A percentile compares a stretch with the other conserved stretches of the same genome.
Conservation (phyloP, 23 tunicate genomes). For the Styela plicata region DNA sequence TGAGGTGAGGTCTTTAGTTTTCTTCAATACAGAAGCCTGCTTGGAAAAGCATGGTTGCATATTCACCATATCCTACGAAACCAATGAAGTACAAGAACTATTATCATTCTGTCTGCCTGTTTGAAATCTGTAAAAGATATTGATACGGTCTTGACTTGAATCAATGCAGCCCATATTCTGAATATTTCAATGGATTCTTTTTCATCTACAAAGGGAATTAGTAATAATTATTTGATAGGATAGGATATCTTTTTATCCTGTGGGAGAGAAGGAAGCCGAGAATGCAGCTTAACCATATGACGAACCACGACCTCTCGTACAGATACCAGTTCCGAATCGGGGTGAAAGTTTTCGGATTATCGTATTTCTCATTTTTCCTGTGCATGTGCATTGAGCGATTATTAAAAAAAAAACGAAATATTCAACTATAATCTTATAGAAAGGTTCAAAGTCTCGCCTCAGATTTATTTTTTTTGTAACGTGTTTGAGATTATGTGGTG, state of each 20-base stretch:
- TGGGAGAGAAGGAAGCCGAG: background rate
- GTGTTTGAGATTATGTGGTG: too few species aligned
- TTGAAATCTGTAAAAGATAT: too few species aligned
- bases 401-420: too few species aligned
- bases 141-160: background rate
- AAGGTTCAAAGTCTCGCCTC: too few species aligned
- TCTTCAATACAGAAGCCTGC: too few species aligned
- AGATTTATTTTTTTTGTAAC: too few species aligned
- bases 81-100: background rate
- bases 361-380: too few species aligned
- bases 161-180: background rate
- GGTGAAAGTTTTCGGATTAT: too few species aligned
- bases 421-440: too few species aligned
- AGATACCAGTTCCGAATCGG: background rate
- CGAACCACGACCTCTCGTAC: background rate
- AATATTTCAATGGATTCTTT: too few species aligned
- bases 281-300: background rate
- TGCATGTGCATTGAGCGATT: too few species aligned
- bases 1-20: conserved; percentile 30
- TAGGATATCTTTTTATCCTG: background rate
- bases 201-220: background rate
- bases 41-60: background rate
- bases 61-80: too few species aligned
- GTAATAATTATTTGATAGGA: background rate
- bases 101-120: background rate